Evolutionary conservation across 2,888 invertebrate genomes (phyloP), one percentile per base, ranked within the genome.

Genomic region (Tenthredo livida): DNA sequence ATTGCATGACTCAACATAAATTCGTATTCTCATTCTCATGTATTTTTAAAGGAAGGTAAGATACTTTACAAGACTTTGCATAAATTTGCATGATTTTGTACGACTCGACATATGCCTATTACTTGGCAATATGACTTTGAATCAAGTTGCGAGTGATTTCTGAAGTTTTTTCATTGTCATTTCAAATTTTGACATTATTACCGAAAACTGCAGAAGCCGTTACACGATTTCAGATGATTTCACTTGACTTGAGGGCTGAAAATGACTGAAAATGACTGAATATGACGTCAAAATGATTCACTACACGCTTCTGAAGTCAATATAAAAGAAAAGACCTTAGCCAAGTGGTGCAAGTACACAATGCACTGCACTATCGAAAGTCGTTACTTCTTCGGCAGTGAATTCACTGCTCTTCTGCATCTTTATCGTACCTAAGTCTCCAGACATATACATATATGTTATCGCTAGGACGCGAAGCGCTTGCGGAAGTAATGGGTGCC

Each of bases 401-500:
- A 54, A 77, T 54, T 77, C 47, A n/a, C n/a, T n/a, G 75, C 50
- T 17, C 29, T 15, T 15, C 75, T n/a, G 50, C 15, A 29, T 29
- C 50, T 77, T 77, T n/a, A 50, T 77, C 47, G 15, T 29, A 54
- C 50, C 50, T n/a, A 50, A 5, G 17, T 75, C 75, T 29, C 10
- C 47, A 37, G 29, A 47, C 25, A 54, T 25, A 25, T 10, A 17
- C 15, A 5, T 47, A 50, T 50, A 50, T n/a, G 50, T 50, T n/a
- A 54, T 54, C n/a, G 29, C n/a, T 7, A 9, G 50, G 50, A 50
- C 25, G n/a, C 54, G 77, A 54, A 29, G 4, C 54, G 17, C 54
- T 54, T 77, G 77, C 29, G 77, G 77, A 54, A 77, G 33, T 77
- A 77, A 77, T 77, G 77, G 77, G 77, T 54, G 33, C 54, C 54